A percentile compares a stretch with the other conserved stretches of the same genome.
Evolutionary conservation across 2,797 vertebrate species (phyloP).

Genomic region (Huso huso): DNA sequence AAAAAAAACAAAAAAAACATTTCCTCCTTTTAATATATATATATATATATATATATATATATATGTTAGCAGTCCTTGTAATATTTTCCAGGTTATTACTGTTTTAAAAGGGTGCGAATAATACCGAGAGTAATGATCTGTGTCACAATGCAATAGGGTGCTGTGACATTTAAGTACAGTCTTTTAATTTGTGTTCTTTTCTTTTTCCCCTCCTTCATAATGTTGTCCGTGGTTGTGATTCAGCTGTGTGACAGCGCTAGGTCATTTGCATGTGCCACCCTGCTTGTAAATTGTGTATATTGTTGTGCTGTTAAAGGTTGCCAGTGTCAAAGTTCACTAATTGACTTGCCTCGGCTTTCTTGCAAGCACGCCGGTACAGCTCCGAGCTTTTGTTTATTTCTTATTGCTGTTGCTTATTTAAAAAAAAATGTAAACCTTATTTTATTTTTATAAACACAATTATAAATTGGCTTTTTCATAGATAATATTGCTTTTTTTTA

Average conservation of each 20-base stretch:
- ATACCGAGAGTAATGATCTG: conserved; percentile 98
- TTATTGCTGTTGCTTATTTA: no score
- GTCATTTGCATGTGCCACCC: conserved; percentile 68
- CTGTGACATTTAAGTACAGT: conserved; percentile 96
- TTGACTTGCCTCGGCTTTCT: conserved; percentile 70
- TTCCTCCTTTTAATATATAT: no score
- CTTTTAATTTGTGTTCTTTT: conserved; percentile 92
- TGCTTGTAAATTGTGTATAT: conserved; percentile 68
- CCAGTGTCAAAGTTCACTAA: conserved; percentile 94
- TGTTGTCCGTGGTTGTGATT: conserved; percentile 52
- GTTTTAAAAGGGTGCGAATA: conserved; percentile 75
- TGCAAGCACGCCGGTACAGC: conserved; percentile 59
- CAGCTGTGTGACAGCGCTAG: conserved; percentile 50
- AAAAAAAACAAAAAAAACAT: no score
- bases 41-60: conserved; percentile 43
- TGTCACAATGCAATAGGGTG: conserved; percentile 94
- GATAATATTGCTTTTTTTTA: background rate
- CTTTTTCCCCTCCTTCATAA: conserved; percentile 40
- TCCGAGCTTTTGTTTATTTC: conserved; percentile 63
- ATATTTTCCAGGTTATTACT: conserved; percentile 94
- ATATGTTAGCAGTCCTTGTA: conserved; percentile 61
- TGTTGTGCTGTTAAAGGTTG: conserved; percentile 89
- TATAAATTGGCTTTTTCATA: conserved; percentile 43
- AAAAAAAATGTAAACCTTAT: conserved; percentile 22
- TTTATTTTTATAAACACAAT: conserved; percentile 62